A percentile compares a stretch with the other conserved stretches of the same genome.
phyloP scores from a whole-genome alignment of 2,797 vertebrate genomes.

The Labroides dimidiatus region DNA sequence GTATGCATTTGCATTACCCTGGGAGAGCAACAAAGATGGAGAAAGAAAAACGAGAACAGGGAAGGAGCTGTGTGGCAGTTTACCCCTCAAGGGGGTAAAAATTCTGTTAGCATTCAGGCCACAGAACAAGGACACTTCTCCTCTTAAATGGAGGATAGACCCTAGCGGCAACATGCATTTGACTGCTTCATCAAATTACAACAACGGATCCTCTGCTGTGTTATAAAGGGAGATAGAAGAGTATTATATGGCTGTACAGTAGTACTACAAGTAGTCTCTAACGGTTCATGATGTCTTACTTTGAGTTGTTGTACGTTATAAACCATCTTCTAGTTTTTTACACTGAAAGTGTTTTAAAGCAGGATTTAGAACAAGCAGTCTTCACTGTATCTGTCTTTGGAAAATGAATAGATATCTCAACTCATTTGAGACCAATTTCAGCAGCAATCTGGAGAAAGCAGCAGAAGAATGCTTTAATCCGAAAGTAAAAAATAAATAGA shows the following conservation, averaged over 20 bases:
- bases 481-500: too few species aligned
- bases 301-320: too few species aligned
- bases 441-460: too few species aligned
- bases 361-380: too few species aligned
- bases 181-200: constrained; percentile 70
- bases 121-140: constrained; percentile 71
- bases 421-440: too few species aligned
- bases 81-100: constrained; percentile 63
- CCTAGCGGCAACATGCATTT: constrained; percentile 60
- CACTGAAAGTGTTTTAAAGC: too few species aligned
- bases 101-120: constrained; percentile 72
- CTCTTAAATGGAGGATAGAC: constrained; percentile 70
- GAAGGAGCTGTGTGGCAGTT: constrained; percentile 51
- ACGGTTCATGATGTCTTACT: too few species aligned
- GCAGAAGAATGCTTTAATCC: too few species aligned
- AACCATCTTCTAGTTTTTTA: too few species aligned
- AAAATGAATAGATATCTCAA: too few species aligned
- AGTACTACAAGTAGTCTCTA: too few species aligned
- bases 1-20: constrained; percentile 70
- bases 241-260: neutral
- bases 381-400: too few species aligned
- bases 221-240: neutral
- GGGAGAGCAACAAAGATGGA: constrained; percentile 66
- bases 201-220: constrained; percentile 49
- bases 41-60: constrained; percentile 58